Conservation (phyloP, 1,140 invertebrate species). For the Copidosoma floridanum region DNA sequence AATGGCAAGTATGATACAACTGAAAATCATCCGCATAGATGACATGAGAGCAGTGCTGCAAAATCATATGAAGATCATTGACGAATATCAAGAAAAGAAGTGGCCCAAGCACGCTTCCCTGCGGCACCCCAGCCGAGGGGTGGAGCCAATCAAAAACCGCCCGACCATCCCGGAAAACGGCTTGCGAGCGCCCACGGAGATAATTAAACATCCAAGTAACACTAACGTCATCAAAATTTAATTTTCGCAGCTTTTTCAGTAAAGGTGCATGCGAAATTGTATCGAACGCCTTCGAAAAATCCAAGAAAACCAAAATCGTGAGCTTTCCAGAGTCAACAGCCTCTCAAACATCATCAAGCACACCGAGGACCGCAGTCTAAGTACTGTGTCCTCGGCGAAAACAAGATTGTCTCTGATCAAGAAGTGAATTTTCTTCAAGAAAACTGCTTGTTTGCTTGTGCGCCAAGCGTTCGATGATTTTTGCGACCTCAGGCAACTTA, state of each 20-base stretch:
- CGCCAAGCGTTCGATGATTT: background rate
- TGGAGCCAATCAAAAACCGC: too few species aligned
- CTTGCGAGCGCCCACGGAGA: background rate
- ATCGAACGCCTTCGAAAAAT: constrained; percentile 32
- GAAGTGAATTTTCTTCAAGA: background rate
- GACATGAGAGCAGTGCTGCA: background rate
- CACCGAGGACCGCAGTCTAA: constrained; percentile 16
- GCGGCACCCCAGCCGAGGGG: constrained; percentile 7
- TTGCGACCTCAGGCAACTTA: too few species aligned
- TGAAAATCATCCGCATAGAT: background rate
- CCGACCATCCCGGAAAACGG: background rate
- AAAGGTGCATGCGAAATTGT: constrained; percentile 24
- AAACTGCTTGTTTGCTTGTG: background rate
- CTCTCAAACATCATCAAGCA: constrained; percentile 12
- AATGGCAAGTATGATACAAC: background rate
- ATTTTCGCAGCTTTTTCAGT: background rate
- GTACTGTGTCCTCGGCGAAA: constrained; percentile 10
- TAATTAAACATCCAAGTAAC: background rate
- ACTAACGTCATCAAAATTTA: background rate
- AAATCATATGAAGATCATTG: background rate
- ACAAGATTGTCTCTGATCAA: constrained; percentile 7
- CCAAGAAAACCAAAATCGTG: constrained; percentile 29
- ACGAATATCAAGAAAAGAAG: background rate
- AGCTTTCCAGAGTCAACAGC: constrained; percentile 8
- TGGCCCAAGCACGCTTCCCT: constrained; percentile 1